phyloP scores from a whole-genome alignment of 2,888 invertebrate species.

The Pilophorus perplexus region DNA sequence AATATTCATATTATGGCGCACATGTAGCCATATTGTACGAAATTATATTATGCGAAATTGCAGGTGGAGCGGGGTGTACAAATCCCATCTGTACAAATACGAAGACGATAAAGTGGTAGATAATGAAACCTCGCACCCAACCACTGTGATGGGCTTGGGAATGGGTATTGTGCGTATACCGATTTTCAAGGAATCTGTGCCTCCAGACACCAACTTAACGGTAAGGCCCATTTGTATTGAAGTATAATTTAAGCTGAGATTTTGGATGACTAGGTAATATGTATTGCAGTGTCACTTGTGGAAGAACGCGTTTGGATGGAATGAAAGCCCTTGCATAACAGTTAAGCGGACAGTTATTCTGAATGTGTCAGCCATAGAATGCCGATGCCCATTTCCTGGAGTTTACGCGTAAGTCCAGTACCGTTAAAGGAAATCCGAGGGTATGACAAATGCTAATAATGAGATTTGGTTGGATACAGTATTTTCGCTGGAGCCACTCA shows the following conservation, averaged over 20 bases:
- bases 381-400: constrained; percentile 36
- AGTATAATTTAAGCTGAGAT: background rate
- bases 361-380: constrained; percentile 12
- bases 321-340: constrained; percentile 5
- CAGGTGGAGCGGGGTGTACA: constrained; percentile 19
- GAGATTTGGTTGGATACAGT: no score
- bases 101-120: background rate
- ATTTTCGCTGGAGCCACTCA: no score
- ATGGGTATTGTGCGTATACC: background rate
- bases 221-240: background rate
- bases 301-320: constrained; percentile 28
- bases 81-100: constrained; percentile 4
- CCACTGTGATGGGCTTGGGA: background rate
- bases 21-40: no score
- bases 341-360: background rate
- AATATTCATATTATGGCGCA: no score
- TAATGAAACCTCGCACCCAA: background rate
- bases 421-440: background rate
- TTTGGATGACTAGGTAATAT: no score
- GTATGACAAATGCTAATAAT: no score
- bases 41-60: background rate
- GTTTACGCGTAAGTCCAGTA: constrained; percentile 33
- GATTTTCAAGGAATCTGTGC: background rate
- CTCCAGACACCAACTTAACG: background rate
- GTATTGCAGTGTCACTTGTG: constrained; percentile 29